Conservation (phyloP, 2,113 vertebrate genomes). For the Barbus barbus region DNA sequence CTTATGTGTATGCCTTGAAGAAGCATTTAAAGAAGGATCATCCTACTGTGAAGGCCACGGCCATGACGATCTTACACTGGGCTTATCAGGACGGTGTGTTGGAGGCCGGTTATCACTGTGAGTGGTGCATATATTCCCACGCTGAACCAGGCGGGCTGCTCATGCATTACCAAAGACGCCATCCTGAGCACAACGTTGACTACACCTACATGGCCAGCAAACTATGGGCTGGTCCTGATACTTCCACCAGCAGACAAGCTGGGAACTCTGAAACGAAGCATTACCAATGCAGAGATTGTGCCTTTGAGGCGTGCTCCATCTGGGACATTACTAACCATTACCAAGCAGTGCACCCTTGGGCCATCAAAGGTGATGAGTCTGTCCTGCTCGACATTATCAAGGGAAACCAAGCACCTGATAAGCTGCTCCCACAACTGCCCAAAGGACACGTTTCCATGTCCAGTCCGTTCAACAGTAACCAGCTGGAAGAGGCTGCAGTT, state of each 20-base stretch:
- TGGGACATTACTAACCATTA: slow-evolving; percentile 99
- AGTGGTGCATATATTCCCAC: slow-evolving; percentile 98
- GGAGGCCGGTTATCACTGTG: slow-evolving; percentile 98
- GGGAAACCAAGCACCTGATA: slow-evolving; percentile 80
- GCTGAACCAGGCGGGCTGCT: slow-evolving; percentile 90
- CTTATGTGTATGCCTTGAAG: slow-evolving; percentile 94
- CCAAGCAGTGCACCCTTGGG: slow-evolving; percentile 96
- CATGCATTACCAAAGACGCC: slow-evolving; percentile 97
- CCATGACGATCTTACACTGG: slow-evolving; percentile 95
- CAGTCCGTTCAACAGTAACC: slow-evolving; percentile 64
- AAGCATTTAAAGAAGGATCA: slow-evolving; percentile 98
- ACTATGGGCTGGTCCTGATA: slow-evolving; percentile 94
- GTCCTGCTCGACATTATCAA: slow-evolving; percentile 95
- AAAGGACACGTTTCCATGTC: slow-evolving; percentile 68
- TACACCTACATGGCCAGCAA: slow-evolving; percentile 98
- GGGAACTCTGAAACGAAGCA: slow-evolving; percentile 86
- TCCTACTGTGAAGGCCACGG: slow-evolving; percentile 90
- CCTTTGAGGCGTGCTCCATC: slow-evolving; percentile 94
- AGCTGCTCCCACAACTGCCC: slow-evolving; percentile 63
- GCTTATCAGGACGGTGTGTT: slow-evolving; percentile 93
- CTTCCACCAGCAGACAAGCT: slow-evolving; percentile 75
- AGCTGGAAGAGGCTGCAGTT: slow-evolving; percentile 67
- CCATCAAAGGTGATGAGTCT: slow-evolving; percentile 92
- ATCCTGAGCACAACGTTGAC: slow-evolving; percentile 96
- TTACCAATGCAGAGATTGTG: slow-evolving; percentile 94